phyloP scores from a whole-genome alignment of 2,113 vertebrate genomes.

The Dipodomys merriami region DNA sequence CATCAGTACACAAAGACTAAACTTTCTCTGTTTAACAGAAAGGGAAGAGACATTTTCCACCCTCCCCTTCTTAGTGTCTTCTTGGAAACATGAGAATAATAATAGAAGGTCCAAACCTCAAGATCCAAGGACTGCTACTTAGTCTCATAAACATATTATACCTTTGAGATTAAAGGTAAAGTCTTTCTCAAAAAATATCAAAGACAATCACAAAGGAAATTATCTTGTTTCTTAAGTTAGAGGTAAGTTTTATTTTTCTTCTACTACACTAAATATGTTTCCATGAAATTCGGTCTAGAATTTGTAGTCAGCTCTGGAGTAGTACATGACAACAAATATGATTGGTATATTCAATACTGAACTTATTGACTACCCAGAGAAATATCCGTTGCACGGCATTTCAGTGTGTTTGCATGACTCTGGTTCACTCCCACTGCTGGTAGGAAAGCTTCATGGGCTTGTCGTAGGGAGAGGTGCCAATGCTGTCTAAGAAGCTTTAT shows the following conservation, averaged over 20 bases:
- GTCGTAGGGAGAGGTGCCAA: background rate
- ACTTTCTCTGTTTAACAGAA: background rate
- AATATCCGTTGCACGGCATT: background rate
- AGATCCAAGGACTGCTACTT: too few species aligned
- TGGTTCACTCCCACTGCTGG: too few species aligned
- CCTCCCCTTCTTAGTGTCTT: background rate
- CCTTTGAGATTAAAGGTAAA: background rate
- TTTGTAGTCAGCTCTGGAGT: too few species aligned
- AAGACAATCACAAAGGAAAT: background rate
- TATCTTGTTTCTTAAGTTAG: background rate
- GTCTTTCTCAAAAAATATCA: background rate
- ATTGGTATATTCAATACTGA: background rate
- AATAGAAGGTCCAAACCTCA: background rate
- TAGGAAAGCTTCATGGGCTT: too few species aligned
- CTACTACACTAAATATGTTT: too few species aligned
- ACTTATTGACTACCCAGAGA: background rate
- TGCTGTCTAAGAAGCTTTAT: background rate
- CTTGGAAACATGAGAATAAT: background rate
- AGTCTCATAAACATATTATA: background rate
- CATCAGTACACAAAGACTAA: background rate
- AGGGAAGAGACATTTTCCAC: background rate
- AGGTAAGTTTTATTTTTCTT: background rate
- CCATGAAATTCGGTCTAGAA: too few species aligned
- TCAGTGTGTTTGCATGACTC: too few species aligned
- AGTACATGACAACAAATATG: too few species aligned